These are phyloP conservation scores for Platygyra sinensis DNA, from an alignment of 64 coral and sea anemone genomes.

Conservation along the genomic window DNA sequence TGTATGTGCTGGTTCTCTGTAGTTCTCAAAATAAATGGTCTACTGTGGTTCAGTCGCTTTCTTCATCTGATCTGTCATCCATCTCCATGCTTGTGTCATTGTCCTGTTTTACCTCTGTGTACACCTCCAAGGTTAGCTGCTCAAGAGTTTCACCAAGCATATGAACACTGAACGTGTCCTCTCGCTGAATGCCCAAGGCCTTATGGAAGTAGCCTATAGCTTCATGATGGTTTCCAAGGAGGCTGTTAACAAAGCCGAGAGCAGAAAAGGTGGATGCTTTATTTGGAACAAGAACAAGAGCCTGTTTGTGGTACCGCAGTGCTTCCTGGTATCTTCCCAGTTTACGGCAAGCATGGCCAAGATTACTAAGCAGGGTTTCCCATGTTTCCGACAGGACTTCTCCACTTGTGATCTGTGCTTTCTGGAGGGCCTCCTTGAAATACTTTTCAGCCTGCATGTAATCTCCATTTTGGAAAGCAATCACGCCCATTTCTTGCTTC, in stretches of 20 bases:
- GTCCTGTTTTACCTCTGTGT: constrained; percentile 36
- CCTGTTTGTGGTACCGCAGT: constrained; percentile 81
- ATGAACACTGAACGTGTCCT: constrained; percentile 93
- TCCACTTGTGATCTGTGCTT: constrained; percentile 79
- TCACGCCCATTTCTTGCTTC: constrained; percentile 96
- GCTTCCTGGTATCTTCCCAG: constrained; percentile 92
- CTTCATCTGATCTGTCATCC: constrained; percentile 83
- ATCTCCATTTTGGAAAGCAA: constrained; percentile 91
- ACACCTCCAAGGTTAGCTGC: constrained; percentile 72
- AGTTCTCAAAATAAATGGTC: too few relatives aligned
- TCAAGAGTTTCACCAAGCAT: constrained; percentile 90
- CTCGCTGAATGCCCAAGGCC: constrained; percentile 84
- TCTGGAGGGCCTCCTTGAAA: constrained; percentile 87
- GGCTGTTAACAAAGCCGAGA: constrained; percentile 94
- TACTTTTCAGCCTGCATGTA: constrained; percentile 82
- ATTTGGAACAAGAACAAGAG: constrained; percentile 86
- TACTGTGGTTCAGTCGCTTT: constrained; percentile 25
- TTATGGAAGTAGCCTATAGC: constrained; percentile 97
- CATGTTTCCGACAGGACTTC: constrained; percentile 88
- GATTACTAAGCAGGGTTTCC: constrained; percentile 93
- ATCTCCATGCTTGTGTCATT: constrained; percentile 86
- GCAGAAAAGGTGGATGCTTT: constrained; percentile 92
- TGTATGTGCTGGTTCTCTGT: too few relatives aligned
- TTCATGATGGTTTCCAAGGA: constrained; percentile 91
- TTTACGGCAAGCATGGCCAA: constrained; percentile 93